Base-by-base conservation (phyloP, 2,797 vertebrate species). In the Xenops minutus region DNA sequence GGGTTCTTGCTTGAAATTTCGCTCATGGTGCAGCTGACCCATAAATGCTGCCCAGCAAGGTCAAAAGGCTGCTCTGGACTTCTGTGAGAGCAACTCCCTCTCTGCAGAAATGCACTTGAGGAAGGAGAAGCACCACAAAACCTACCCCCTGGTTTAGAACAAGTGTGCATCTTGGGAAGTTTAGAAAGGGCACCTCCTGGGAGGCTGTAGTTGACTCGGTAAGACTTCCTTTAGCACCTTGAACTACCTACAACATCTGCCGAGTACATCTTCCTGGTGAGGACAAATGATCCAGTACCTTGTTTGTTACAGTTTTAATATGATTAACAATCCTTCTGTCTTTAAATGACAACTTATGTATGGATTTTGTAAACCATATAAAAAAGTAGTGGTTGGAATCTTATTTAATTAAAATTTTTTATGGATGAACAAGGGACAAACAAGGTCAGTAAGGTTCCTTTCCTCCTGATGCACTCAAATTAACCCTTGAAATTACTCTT, bases 251-350 rank as follows among this genome's bases (percentile, higher is more conserved):
- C 32, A 71, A 37, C 46, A 34, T 22, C 49, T 58, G 36, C 39
- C n/a, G 69, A 0, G 1, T 3, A 10, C 2, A 3, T 17, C 16
- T 9, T 68, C 41, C 48, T 66, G 43, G 62, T 0, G 3, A 66
- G 43, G 32, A 34, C 0, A 8, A 58, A 37, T 23, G 34, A 36
- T 12, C 9, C 10, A 21, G 49, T 44, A 30, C n/a, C 4, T 49
- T 44, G 59, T 51, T 58, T 77, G 55, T 73, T 95, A 51, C 2
- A 5, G 15, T 61, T 81, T 74, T 56, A 77, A 21, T 41, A 26
- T 9, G 21, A 32, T 55, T 64, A 81, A 68, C 37, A 71, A 5
- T 15, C 36, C 44, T 88, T 37, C 19, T 13, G 17, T 18, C 21
- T 63, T 37, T 37, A 59, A 75, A 29, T 17, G 7, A 19, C 32